These are phyloP conservation scores for Coccyzus lansbergi DNA, from an alignment of 2,797 vertebrate species.

Conservation along the genomic window DNA sequence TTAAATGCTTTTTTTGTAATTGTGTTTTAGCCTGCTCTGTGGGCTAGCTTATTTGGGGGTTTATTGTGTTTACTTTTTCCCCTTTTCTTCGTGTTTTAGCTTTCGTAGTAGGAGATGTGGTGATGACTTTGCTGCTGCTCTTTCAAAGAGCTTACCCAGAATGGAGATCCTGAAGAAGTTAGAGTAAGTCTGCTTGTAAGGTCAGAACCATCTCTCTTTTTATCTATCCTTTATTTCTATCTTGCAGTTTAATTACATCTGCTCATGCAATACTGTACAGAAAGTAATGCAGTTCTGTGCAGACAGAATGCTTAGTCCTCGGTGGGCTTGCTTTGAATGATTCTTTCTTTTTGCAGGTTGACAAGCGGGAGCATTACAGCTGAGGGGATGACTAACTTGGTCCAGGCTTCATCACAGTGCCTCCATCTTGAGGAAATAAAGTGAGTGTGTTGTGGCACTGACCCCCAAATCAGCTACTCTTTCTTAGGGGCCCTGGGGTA, in stretches of 20 bases:
- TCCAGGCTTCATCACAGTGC: constrained; percentile 79
- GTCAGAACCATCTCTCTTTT: not conserved
- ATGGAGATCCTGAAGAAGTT: constrained; percentile 81
- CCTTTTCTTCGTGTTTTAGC: constrained; percentile 70
- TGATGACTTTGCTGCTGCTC: constrained; percentile 84
- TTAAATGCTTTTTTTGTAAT: not conserved
- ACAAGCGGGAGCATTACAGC: constrained; percentile 80
- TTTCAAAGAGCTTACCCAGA: constrained; percentile 79
- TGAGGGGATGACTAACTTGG: constrained; percentile 78
- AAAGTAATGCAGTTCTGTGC: not conserved
- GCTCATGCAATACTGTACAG: not conserved
- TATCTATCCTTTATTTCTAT: not conserved
- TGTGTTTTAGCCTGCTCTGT: not conserved
- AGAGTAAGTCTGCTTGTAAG: constrained; percentile 78
- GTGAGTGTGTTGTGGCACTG: constrained; percentile 71
- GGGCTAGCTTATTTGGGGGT: not conserved
- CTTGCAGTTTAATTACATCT: not conserved
- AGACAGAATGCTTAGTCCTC: not conserved
- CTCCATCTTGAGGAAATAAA: constrained; percentile 84
- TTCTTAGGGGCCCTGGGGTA: not conserved
- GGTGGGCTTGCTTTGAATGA: not conserved
- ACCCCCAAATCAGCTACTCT: not conserved
- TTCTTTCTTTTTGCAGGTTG: constrained; percentile 75
- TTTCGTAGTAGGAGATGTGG: constrained; percentile 88
- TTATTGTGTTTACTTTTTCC: not conserved